A percentile compares a stretch with the other conserved stretches of the same genome.
These are phyloP conservation scores for Eleginops maclovinus DNA, from an alignment of 2,113 vertebrate genomes.

Conservation along the genomic window DNA sequence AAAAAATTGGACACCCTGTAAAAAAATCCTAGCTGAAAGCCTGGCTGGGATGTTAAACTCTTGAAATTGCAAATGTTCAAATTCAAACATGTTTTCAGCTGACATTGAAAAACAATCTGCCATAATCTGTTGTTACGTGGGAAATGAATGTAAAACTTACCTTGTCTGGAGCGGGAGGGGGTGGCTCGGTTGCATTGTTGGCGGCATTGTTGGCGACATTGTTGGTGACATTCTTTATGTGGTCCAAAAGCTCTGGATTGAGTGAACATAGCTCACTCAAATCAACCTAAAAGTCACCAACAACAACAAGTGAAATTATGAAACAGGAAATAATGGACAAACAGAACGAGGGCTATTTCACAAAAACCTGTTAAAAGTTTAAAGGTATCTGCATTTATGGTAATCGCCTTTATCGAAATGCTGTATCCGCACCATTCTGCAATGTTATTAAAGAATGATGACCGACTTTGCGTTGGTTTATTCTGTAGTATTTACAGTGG, in stretches of 20 bases:
- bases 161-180: slow-evolving; percentile 39
- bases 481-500: not conserved
- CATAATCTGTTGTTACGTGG: too few species aligned
- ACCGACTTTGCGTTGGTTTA: too few species aligned
- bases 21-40: too few species aligned
- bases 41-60: too few species aligned
- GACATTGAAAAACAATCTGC: not conserved
- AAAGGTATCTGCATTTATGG: not conserved
- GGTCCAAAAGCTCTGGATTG: slow-evolving; percentile 69
- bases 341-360: not conserved
- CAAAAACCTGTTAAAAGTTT: not conserved
- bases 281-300: slow-evolving; percentile 61
- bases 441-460: not conserved
- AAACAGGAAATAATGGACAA: not conserved
- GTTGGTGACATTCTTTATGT: slow-evolving; percentile 29
- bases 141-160: slow-evolving; percentile 20
- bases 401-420: too few species aligned
- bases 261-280: slow-evolving; percentile 63
- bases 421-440: not conserved
- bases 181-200: not conserved
- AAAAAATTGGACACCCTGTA: too few species aligned
- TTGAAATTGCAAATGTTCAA: not conserved
- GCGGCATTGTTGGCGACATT: slow-evolving; percentile 1
- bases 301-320: not conserved
- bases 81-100: not conserved